Evolutionary conservation across 2,113 vertebrate genomes (phyloP).

Genomic region (Strigops habroptila): DNA sequence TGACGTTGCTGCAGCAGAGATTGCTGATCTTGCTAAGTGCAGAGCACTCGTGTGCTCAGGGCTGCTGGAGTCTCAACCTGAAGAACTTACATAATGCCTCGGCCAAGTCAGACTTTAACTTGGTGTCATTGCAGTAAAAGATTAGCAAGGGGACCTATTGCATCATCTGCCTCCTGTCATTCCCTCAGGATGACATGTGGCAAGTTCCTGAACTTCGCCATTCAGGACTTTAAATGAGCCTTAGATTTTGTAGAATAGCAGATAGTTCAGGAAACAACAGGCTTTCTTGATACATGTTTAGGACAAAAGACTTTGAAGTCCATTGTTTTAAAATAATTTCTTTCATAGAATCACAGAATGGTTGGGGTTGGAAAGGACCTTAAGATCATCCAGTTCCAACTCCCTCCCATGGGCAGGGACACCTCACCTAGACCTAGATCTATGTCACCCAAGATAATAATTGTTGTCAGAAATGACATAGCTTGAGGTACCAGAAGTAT

Average conservation of each 20-base stretch:
- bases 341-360: background rate
- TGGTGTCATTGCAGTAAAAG: background rate
- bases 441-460: background rate
- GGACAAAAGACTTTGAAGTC: background rate
- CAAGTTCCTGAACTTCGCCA: background rate
- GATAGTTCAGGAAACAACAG: background rate
- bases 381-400: background rate
- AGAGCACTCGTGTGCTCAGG: background rate
- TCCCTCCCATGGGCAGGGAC: background rate
- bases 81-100: background rate
- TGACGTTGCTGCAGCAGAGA: background rate
- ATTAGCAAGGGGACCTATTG: background rate
- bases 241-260: background rate
- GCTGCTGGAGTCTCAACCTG: background rate
- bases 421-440: background rate
- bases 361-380: background rate
- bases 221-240: background rate
- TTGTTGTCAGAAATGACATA: background rate
- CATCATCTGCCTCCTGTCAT: background rate
- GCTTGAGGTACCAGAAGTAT: background rate
- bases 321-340: background rate
- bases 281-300: background rate
- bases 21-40: background rate
- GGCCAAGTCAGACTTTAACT: background rate
- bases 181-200: accelerated